Base-by-base conservation (phyloP, 23 tunicate genomes). In the Ciona savignyi region DNA sequence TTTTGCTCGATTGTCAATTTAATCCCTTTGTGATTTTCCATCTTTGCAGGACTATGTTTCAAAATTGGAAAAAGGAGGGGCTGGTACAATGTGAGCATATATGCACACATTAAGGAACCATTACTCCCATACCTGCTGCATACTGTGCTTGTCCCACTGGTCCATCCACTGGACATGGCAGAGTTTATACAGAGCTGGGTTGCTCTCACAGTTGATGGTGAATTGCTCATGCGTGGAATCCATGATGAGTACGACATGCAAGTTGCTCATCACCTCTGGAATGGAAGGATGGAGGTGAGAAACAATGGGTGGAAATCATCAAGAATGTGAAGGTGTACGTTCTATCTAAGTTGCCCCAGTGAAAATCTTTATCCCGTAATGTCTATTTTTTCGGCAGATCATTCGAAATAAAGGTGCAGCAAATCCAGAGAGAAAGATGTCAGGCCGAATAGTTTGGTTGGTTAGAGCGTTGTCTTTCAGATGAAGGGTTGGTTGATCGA, bases 121-220 rank as follows among this genome's bases (percentile, higher is more conserved):
- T 49, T 49, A n/a, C 23, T 23, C 23, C 51, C 72, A n/a, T 34
- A 78, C 83, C 67, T 91, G 97, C 67, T 66, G 65, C 97, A 91
- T 91, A 72, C 91, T 80, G 33, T 71, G 65, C 56, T 71, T 77
- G 49, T 83, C 84, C 97, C 97, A 91, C 28, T 77, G 72, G 67
- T 91, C 97, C 90, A 91, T 85, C 97, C 97, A 91, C 49, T 84
- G 86, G 48, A 91, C 91, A 3, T 71, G 80, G 65, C 97, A 91
- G 35, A 33, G 65, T 66, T 91, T 91, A 77, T 84, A 91, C 68
- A 91, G 66, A 2, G 97, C 97, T 24, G 97, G 97, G 34, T 91
- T 91, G 74, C 91, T 84, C 70, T 85, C 91, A 81, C 97, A 91
- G 71, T 91, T 84, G 63, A 81, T 72, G 21, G 97, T 70, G 63